Base-by-base conservation (phyloP, 2,113 vertebrate species). In the Hippocampus abdominalis region DNA sequence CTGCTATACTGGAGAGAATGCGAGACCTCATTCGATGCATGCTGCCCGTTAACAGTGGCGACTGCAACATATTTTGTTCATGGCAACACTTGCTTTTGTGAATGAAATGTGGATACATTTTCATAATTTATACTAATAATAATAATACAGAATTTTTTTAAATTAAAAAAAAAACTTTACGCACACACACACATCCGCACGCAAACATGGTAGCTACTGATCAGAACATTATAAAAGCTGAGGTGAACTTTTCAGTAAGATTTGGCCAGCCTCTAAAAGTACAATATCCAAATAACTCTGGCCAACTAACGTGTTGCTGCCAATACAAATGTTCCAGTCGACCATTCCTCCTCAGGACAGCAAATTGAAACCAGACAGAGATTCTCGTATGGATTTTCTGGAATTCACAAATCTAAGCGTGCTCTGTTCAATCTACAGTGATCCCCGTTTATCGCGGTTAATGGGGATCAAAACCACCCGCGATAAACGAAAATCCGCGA, bases 311-410 rank as follows among this genome's bases (percentile, higher is more conserved):
- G 73, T 32, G 27, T 53, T 62, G 74, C 21, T 71, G 88, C 86
- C 86, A 89, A 85, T 68, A 83, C 64, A 81, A 89, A 86, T 75
- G 66, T 83, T 88, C 73, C 78, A 84, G 65, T 46, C 74, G 70
- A 66, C 77, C 86, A 11, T 90, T 88, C 85, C 86, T 77, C 83
- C 86, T 77, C 39, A 77, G 84, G 74, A 82, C 82, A 79, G 77
- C n/a, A 64, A 82, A 86, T 84, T 89, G 73, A 81, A 88, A 89
- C 80, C 86, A 89, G 79, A 56, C 70, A 72, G 40, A 71, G 68
- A 73, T 80, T 88, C 75, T 77, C 73, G 78, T 73, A 80, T 74
- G 77, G 74, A 82, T 81, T 65, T 76, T 62, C 71, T 81, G 72
- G 81, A 84, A 74, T 81, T 78, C 69, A 64, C 64, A 82, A 76